Conservation (phyloP, 2,888 invertebrate species). For the Mythimna pallens region DNA sequence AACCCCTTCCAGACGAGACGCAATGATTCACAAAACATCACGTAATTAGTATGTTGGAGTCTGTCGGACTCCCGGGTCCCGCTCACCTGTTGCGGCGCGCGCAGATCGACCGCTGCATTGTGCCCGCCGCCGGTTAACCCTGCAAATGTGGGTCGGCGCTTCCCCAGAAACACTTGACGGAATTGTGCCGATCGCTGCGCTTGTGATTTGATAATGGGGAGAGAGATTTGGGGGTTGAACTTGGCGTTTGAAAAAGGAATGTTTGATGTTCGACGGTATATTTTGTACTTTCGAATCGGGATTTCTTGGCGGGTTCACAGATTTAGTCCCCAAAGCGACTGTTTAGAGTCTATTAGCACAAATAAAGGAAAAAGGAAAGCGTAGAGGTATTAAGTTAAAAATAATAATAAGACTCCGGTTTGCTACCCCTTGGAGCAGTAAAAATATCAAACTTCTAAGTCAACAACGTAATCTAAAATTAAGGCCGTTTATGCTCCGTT, state of each 20-base stretch:
- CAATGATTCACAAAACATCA: conserved; percentile 49
- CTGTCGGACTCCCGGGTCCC: conserved; percentile 44
- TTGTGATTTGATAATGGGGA: conserved; percentile 45
- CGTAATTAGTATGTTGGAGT: conserved; percentile 56
- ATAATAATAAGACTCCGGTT: too few relatives aligned
- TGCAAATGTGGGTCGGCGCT: conserved; percentile 67
- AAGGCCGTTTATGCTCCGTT: too few relatives aligned
- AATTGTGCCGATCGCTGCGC: conserved; percentile 51
- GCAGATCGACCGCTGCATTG: conserved; percentile 86
- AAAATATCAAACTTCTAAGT: too few relatives aligned
- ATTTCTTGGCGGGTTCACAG: background rate
- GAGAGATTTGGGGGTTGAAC: conserved; percentile 7
- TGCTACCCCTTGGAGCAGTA: too few relatives aligned
- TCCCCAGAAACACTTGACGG: conserved; percentile 63
- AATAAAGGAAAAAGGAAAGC: too few relatives aligned
- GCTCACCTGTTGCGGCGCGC: conserved; percentile 89
- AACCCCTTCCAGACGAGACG: conserved; percentile 3
- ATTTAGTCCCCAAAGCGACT: background rate
- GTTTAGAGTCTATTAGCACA: too few relatives aligned
- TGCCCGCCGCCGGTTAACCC: conserved; percentile 73
- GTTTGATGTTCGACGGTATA: background rate
- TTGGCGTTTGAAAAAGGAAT: background rate
- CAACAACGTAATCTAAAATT: too few relatives aligned
- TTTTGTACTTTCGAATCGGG: background rate
- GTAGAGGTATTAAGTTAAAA: too few relatives aligned